phyloP scores from a whole-genome alignment of 2,888 invertebrate genomes.

The Chrysotoxum bicinctum region DNA sequence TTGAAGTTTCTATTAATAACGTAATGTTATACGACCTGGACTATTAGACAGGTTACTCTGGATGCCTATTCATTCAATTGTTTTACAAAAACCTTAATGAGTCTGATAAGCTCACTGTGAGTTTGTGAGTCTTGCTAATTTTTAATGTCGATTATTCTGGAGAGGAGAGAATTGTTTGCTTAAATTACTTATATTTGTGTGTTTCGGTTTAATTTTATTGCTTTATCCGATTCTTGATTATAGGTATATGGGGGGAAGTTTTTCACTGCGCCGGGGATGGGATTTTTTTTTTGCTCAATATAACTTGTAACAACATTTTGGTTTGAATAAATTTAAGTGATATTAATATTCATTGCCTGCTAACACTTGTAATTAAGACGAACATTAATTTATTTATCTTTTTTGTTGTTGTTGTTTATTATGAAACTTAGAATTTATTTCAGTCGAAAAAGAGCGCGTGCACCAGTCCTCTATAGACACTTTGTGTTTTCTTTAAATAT shows the following conservation, averaged over 20 bases:
- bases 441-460: background rate
- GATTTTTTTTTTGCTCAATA: background rate
- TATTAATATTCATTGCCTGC: slow-evolving; percentile 2
- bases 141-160: slow-evolving; percentile 50
- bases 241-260: slow-evolving; percentile 17
- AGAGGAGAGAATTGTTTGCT: slow-evolving; percentile 38
- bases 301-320: background rate
- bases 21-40: background rate
- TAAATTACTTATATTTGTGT: slow-evolving; percentile 46
- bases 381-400: background rate
- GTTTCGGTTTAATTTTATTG: slow-evolving; percentile 29
- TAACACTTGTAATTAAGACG: background rate
- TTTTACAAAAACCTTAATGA: slow-evolving; percentile 24
- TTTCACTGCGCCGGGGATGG: background rate
- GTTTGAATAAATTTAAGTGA: background rate
- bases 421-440: background rate
- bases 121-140: slow-evolving; percentile 46
- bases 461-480: background rate
- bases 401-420: background rate
- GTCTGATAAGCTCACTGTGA: slow-evolving; percentile 34
- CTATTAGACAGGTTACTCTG: background rate
- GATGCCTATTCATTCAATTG: background rate
- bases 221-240: slow-evolving; percentile 48
- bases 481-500: background rate
- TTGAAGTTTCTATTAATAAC: too few species aligned